phyloP scores from a whole-genome alignment of 2,888 invertebrate species.

The Acrobasis consociella region DNA sequence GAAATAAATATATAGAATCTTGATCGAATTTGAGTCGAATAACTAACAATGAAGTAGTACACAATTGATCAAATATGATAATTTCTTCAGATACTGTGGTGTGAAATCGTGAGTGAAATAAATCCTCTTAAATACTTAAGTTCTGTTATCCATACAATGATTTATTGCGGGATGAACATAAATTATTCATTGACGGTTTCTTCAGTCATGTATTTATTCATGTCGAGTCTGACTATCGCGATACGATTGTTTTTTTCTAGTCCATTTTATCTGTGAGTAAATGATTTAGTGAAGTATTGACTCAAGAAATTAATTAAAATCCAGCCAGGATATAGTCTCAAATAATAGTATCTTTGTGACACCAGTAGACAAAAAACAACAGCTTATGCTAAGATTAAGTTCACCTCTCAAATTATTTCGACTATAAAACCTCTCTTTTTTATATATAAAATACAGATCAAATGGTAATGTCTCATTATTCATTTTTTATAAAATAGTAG shows the following conservation, averaged over 20 bases:
- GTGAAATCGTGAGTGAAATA: constrained; percentile 23
- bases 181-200: constrained; percentile 55
- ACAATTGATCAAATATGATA: background rate
- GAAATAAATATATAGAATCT: too few relatives aligned
- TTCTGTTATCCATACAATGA: constrained; percentile 34
- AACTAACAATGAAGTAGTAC: too few relatives aligned
- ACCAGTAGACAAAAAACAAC: too few relatives aligned
- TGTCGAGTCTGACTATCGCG: constrained; percentile 29
- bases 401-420: too few relatives aligned
- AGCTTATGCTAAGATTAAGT: too few relatives aligned
- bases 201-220: constrained; percentile 51
- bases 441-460: too few relatives aligned
- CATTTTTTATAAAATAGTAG: too few relatives aligned
- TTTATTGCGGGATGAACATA: constrained; percentile 46
- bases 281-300: background rate
- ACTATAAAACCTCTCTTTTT: too few relatives aligned
- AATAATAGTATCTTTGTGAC: too few relatives aligned
- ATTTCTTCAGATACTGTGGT: background rate
- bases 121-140: constrained; percentile 31
- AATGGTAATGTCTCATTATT: too few relatives aligned
- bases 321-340: too few relatives aligned
- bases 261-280: background rate
- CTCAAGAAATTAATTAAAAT: background rate
- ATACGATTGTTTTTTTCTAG: constrained; percentile 27
- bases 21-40: too few relatives aligned